Percentiles rank a stretch among this genome's conserved stretches.
Conservation (phyloP, 2,888 invertebrate species). For the Polyommatus iphigenia region DNA sequence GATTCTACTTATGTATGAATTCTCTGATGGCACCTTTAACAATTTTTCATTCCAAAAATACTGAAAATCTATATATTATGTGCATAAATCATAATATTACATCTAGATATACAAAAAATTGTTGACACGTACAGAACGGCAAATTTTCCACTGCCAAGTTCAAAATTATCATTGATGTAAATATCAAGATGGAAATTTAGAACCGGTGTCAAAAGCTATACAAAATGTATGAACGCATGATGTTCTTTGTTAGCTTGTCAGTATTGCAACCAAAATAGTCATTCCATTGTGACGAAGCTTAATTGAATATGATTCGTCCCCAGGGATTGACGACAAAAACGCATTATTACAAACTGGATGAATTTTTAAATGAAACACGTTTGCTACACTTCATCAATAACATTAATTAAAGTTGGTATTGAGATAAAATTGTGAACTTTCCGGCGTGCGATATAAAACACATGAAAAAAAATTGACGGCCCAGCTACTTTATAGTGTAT, state of each 20-base stretch:
- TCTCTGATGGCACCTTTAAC: background rate
- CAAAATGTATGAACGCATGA: background rate
- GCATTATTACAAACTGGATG: conserved; percentile 9
- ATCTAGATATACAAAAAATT: background rate
- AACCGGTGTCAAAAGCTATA: background rate
- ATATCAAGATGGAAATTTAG: background rate
- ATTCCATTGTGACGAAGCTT: background rate
- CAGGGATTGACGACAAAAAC: background rate
- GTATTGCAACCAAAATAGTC: background rate
- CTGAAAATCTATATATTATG: background rate
- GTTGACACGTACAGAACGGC: background rate
- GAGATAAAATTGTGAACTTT: background rate
- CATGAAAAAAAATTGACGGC: background rate
- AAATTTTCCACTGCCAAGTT: background rate
- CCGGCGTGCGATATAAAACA: background rate
- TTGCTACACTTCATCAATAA: background rate
- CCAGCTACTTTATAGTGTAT: no score
- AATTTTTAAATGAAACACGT: conserved; percentile 5
- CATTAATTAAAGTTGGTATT: background rate
- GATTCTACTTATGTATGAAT: no score
- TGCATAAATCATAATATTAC: background rate
- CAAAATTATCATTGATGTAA: background rate
- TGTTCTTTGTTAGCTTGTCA: background rate
- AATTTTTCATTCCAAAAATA: background rate
- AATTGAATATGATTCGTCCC: conserved; percentile 4